Base-by-base conservation (phyloP, 2,888 invertebrate species). In the Heliconius sara region DNA sequence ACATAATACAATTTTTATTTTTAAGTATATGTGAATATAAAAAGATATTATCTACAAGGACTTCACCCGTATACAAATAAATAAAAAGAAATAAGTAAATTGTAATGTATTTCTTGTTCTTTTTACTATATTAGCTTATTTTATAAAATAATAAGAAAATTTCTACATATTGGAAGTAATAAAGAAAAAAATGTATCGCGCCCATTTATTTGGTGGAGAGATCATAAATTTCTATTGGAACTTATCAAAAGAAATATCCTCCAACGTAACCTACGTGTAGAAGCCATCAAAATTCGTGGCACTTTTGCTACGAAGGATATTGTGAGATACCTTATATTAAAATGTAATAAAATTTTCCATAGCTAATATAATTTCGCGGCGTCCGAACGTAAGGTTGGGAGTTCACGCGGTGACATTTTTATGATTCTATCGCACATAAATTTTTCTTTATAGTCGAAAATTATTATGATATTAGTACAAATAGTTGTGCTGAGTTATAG, bases 311-410 rank as follows among this genome's bases (percentile, higher is more conserved):
- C 90, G 80, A 82, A 77, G 81, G 88, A 91, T 90, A 90, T 91
- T 91, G 88, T 88, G 87, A 87, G 88, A 92, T 91, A 90, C 89
- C 89, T 90, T 89, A 90, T 92, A 92, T 93, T 92, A 92, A 92
- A 93, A 91, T 91, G 90, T 92, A 91, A 93, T 92, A 92, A 92
- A 92, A 92, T 89, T 89, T 88, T 85, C 86, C 88, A 87, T 88
- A 87, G 89, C 91, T 91, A 90, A 91, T 91, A 91, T 90, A 90
- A 91, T 92, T 91, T 89, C 86, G 89, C 85, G 87, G 88, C 87
- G 84, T 87, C 88, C 84, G 83, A 82, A 84, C 84, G 84, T 89
- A 83, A 87, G 85, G 86, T 82, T 81, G 82, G 77, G 83, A 83
- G 88, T 85, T 87, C 85, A 90, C 88, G 85, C 65, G 75, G 67